Evolutionary conservation across 2,888 invertebrate genomes (phyloP).

Genomic region (Hylaea fasciaria): DNA sequence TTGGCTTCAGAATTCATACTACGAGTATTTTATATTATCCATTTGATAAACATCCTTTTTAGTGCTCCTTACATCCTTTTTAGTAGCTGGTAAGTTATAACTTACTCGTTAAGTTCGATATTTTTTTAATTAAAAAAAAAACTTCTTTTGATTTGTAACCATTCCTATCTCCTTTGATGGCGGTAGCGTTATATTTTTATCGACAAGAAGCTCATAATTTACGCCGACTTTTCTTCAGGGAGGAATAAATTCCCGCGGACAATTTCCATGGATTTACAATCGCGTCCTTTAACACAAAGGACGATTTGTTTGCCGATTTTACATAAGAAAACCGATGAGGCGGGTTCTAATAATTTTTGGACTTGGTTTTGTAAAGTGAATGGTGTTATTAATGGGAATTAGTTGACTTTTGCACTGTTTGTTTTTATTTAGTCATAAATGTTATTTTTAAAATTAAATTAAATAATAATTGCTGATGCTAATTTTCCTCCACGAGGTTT

Average conservation of each 20-base stretch:
- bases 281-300: slow-evolving; percentile 48
- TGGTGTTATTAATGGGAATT: neutral
- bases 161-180: neutral
- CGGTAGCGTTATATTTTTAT: slow-evolving; percentile 16
- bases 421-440: no score
- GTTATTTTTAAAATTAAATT: no score
- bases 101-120: neutral
- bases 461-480: no score
- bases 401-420: neutral
- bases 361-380: neutral
- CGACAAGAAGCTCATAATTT: slow-evolving; percentile 35
- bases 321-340: slow-evolving; percentile 45
- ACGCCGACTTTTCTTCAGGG: slow-evolving; percentile 38
- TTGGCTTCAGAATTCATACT: no score
- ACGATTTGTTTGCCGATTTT: slow-evolving; percentile 51
- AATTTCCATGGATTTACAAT: slow-evolving; percentile 60
- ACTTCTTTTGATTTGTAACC: neutral
- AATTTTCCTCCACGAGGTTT: no score
- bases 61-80: neutral
- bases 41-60: no score
- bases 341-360: slow-evolving; percentile 34
- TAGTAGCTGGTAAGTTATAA: neutral
- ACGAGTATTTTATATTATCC: no score
- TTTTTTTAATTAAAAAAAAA: slow-evolving; percentile 8
- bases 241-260: slow-evolving; percentile 54